phyloP scores from a whole-genome alignment of 2,113 vertebrate species.

The Amblyopsis rosae region DNA sequence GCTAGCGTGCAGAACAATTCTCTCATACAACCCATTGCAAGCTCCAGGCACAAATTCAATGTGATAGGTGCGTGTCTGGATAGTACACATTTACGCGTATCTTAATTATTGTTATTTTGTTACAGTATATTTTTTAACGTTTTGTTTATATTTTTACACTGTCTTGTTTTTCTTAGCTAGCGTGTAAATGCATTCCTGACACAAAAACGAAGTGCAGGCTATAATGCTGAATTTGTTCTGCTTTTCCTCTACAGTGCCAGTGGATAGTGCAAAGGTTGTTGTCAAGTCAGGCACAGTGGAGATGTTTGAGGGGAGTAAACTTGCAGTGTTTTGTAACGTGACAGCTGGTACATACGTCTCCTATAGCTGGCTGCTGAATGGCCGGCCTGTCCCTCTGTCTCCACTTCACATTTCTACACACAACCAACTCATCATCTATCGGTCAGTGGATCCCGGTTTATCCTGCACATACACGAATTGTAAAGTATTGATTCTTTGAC shows the following conservation, averaged over 20 bases:
- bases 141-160: too few species aligned
- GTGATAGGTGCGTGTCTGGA: constrained; percentile 70
- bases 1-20: constrained; percentile 65
- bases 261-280: constrained; percentile 22
- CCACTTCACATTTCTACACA: not conserved
- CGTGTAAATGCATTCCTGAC: too few species aligned
- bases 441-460: constrained; percentile 27
- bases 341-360: constrained; percentile 51
- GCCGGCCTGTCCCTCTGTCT: constrained; percentile 11
- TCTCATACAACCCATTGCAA: constrained; percentile 28
- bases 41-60: constrained; percentile 33
- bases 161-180: too few species aligned
- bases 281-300: constrained; percentile 4
- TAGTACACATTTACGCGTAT: not conserved
- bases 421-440: constrained; percentile 20
- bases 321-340: constrained; percentile 51
- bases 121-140: too few species aligned
- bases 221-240: not conserved
- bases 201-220: too few species aligned
- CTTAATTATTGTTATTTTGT: too few species aligned
- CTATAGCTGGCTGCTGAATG: constrained; percentile 64
- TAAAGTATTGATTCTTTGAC: too few species aligned
- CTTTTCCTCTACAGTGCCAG: constrained; percentile 52
- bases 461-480: not conserved
- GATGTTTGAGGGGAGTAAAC: constrained; percentile 49